phyloP scores from a whole-genome alignment of 2,797 vertebrate species.

The Sparidentex hasta region DNA sequence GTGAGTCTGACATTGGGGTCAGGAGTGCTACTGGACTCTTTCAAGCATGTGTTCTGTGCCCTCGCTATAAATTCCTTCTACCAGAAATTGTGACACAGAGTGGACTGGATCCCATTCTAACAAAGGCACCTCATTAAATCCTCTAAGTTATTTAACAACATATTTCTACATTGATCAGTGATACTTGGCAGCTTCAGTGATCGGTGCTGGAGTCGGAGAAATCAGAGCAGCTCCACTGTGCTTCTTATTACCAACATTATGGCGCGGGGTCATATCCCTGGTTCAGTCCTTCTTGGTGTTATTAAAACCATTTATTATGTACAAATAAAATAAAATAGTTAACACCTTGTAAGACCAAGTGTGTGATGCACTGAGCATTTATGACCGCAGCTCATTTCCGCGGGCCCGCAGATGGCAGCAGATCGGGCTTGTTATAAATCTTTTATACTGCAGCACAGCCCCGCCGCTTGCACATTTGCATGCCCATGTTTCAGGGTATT shows the following conservation, averaged over 20 bases:
- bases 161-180: constrained; percentile 34
- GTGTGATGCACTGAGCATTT: constrained; percentile 48
- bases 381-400: constrained; percentile 56
- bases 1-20: not conserved
- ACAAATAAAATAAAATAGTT: constrained; percentile 67
- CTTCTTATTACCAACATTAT: constrained; percentile 36
- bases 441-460: constrained; percentile 63
- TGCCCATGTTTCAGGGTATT: constrained; percentile 73
- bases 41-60: not conserved
- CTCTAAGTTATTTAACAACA: constrained; percentile 13
- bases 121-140: constrained; percentile 28
- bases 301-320: constrained; percentile 51
- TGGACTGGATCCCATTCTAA: constrained; percentile 9
- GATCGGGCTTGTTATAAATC: constrained; percentile 71
- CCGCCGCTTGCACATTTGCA: constrained; percentile 63
- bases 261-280: constrained; percentile 12
- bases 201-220: constrained; percentile 25
- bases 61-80: not conserved
- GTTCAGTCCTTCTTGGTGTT: constrained; percentile 27
- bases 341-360: constrained; percentile 54
- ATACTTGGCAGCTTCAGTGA: constrained; percentile 18
- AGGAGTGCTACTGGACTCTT: not conserved
- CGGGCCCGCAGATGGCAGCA: constrained; percentile 64
- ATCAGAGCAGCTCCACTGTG: constrained; percentile 9
- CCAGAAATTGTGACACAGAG: not conserved